Evolutionary conservation across 64 coral and sea anemone genomes (phyloP).

Genomic region (Montipora efflorescens): DNA sequence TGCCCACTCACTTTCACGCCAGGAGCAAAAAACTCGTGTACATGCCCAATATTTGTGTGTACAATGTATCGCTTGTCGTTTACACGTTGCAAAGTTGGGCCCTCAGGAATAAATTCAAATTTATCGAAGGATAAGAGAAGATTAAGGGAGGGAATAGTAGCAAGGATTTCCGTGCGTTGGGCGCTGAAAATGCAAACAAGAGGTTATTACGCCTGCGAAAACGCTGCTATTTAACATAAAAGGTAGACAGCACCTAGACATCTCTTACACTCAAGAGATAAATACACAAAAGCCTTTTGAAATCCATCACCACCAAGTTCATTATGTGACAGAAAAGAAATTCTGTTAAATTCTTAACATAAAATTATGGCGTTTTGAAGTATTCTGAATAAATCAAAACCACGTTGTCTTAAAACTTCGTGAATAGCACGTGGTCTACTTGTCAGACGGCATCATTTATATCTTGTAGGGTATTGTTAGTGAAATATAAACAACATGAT

Average conservation of each 20-base stretch:
- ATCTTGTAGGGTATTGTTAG: conserved; percentile 86
- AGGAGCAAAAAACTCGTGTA: too few relatives aligned
- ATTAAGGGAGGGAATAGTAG: conserved; percentile 1
- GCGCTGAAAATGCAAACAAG: conserved; percentile 41
- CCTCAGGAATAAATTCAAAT: neutral
- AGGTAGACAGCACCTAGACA: conserved; percentile 89
- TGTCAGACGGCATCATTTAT: conserved; percentile 49
- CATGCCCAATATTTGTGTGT: neutral
- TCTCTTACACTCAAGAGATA: conserved; percentile 90
- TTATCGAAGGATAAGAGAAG: neutral
- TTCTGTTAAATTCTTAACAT: neutral
- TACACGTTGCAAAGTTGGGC: neutral
- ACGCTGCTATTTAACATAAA: conserved; percentile 96
- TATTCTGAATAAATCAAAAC: conserved; percentile 2
- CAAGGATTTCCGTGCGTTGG: conserved; percentile 34
- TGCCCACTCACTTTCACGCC: neutral
- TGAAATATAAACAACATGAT: conserved; percentile 93
- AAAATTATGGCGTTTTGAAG: conserved; percentile 32
- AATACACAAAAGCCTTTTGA: conserved; percentile 83
- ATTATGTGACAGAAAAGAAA: conserved; percentile 26
- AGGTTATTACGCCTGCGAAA: conserved; percentile 49
- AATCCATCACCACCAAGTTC: conserved; percentile 77
- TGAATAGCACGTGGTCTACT: conserved; percentile 51
- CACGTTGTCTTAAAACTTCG: neutral
- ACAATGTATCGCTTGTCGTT: neutral